Base-by-base conservation (phyloP, 1,140 invertebrate species). In the Megalonaias nervosa region DNA sequence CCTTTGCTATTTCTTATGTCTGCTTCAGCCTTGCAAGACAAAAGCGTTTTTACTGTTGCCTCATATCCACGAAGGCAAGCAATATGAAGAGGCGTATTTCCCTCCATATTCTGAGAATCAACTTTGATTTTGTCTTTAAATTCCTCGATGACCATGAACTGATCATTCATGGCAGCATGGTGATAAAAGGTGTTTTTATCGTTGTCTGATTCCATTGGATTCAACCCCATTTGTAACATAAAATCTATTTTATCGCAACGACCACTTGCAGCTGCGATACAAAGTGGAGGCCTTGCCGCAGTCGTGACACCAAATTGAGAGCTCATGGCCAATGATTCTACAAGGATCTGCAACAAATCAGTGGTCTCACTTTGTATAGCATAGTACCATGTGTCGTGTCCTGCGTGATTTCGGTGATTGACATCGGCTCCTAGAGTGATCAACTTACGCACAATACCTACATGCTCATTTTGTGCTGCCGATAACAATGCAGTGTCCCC, bases 161-260 rank as follows among this genome's bases (percentile, higher is more conserved):
- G 90, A 59, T 92, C 92, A 67, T 90, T 87, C 74, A 92, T 87
- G 19, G 93, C 92, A 15, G 94, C 93, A 48, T 93, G 84, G 82
- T 94, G 93, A 60, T 94, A 84, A 69, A 89, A 84, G 11, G 81
- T 83, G 58, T 88, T 89, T 26, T 81, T 86, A 78, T 93, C 91
- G 11, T 92, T 87, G 12, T 89, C 84, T 6, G 87, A 89, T 64
- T 90, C 92, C 38, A 62, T 89, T 15, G 81, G 87, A 79, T 85
- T 82, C 65, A 86, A 77, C 73, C 73, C 87, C 83, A 84, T 83
- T 82, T 79, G 38, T 31, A 85, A 62, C 12, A 87, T 66, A 31
- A 75, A 75, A 4, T 82, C 57, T 15, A 88, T 83, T 71, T 86
- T 86, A 15, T 86, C 81, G 26, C 31, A 61, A 23, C 80, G 71